Evolutionary conservation across 1,140 invertebrate species (phyloP).

Genomic region (Episyrphus balteatus): DNA sequence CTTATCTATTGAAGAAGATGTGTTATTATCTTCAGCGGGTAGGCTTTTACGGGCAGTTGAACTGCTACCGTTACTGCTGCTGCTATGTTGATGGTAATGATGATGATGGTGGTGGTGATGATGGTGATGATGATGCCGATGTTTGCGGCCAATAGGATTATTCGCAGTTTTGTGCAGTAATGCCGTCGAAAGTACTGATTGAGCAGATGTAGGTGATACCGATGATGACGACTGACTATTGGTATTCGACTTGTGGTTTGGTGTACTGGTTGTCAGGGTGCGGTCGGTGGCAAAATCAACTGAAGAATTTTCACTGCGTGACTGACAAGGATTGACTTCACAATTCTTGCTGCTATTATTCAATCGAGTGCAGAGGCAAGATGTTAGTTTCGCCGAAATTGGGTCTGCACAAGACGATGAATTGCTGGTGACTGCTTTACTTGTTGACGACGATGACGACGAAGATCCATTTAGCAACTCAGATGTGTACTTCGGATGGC

Average conservation of each 20-base stretch:
- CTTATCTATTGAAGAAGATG: no score
- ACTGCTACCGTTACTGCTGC: background rate
- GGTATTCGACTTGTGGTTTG: slow-evolving; percentile 3
- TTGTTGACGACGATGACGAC: background rate
- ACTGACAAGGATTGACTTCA: background rate
- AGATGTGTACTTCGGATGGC: background rate
- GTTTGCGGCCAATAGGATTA: slow-evolving; percentile 21
- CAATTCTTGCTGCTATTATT: slow-evolving; percentile 5
- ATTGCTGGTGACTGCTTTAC: background rate
- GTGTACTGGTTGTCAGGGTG: slow-evolving; percentile 6
- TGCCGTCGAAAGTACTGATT: slow-evolving; percentile 7
- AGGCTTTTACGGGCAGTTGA: no score
- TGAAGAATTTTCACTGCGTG: slow-evolving; percentile 3
- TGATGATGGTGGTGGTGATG: slow-evolving; percentile 26
- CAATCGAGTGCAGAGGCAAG: slow-evolving; percentile 36
- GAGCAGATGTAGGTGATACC: no score
- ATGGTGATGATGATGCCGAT: slow-evolving; percentile 28
- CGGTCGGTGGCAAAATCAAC: background rate
- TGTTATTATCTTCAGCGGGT: no score
- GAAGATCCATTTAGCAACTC: no score
- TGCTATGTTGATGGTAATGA: slow-evolving; percentile 15
- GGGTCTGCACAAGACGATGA: slow-evolving; percentile 38
- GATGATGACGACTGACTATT: no score
- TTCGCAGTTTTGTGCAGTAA: slow-evolving; percentile 29
- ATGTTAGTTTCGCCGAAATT: slow-evolving; percentile 37